These are phyloP conservation scores for Quadroppia sp. DNA, from an alignment of 2,888 invertebrate species.

Conservation along the genomic window DNA sequence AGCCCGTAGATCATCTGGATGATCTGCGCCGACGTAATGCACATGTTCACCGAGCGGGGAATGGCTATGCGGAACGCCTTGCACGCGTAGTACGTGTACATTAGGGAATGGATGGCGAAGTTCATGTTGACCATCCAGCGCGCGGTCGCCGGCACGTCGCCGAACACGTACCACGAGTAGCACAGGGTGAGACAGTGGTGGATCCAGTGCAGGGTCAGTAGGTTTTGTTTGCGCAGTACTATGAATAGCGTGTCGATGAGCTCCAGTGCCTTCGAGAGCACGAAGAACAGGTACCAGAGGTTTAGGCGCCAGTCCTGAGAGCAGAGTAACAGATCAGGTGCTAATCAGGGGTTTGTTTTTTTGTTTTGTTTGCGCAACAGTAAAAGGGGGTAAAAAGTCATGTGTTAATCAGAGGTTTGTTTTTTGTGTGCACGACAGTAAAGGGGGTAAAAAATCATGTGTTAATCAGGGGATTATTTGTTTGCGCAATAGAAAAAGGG, in stretches of 20 bases:
- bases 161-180: conserved; percentile 45
- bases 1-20: conserved; percentile 93
- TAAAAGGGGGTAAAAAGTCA: too few species aligned
- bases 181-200: conserved; percentile 38
- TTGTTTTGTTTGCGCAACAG: background rate
- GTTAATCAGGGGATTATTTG: too few species aligned
- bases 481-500: too few species aligned
- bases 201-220: conserved; percentile 39
- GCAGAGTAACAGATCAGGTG: background rate
- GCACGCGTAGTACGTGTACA: conserved; percentile 86
- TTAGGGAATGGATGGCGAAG: conserved; percentile 55
- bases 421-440: too few species aligned
- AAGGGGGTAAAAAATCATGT: too few species aligned
- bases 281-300: conserved; percentile 39
- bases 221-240: conserved; percentile 36
- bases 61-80: conserved; percentile 79
- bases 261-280: conserved; percentile 37
- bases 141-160: conserved; percentile 43
- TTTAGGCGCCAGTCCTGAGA: conserved; percentile 38
- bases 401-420: too few species aligned
- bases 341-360: background rate
- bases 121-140: conserved; percentile 39
- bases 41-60: conserved; percentile 72
- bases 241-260: conserved; percentile 39
- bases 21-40: conserved; percentile 85